Evolutionary conservation across 64 coral and sea anemone species (phyloP).

Genomic region (Dendronephthya gigantea): DNA sequence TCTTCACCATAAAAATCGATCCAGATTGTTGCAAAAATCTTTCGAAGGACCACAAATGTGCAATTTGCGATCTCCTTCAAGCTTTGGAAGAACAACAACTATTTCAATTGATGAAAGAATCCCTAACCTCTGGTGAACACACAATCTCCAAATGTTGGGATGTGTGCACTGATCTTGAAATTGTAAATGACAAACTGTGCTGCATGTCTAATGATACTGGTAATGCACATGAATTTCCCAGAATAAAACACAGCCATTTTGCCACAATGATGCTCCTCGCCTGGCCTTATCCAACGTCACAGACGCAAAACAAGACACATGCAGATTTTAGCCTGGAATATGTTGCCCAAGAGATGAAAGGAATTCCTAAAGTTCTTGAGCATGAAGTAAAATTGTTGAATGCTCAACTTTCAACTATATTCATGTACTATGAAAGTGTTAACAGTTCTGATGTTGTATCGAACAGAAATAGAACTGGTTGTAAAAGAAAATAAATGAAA

Average conservation of each 20-base stretch:
- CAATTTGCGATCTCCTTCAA: background rate
- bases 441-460: background rate
- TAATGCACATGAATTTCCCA: background rate
- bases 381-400: background rate
- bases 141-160: background rate
- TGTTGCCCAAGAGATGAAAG: background rate
- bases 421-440: background rate
- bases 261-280: background rate
- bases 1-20: background rate
- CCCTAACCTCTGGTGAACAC: background rate
- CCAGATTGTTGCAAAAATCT: background rate
- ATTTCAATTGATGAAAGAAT: background rate
- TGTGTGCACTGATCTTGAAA: background rate
- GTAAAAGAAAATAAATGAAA: background rate
- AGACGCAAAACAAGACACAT: background rate
- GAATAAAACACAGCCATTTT: background rate
- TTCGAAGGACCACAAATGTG: background rate
- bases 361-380: background rate
- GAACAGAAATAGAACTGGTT: background rate
- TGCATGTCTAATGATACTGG: background rate
- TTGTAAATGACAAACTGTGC: background rate
- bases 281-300: background rate
- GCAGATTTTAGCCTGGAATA: background rate
- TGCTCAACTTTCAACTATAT: background rate
- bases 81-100: background rate